Percentiles rank a stretch among this genome's conserved stretches.
These are phyloP conservation scores for Delphinus delphis DNA, from an alignment of 2,113 vertebrate species.

Conservation along the genomic window DNA sequence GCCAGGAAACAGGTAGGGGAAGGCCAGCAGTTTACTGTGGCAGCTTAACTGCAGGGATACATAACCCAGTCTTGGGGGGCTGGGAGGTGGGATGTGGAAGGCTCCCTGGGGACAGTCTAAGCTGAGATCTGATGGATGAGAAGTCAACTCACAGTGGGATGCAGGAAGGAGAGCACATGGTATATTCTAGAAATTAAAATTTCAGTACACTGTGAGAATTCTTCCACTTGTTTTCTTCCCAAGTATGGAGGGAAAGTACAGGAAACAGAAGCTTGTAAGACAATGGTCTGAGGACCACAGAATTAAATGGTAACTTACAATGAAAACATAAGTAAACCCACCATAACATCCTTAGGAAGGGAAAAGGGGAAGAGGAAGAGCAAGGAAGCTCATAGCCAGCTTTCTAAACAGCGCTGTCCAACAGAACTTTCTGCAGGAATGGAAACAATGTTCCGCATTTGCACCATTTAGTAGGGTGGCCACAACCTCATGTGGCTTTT, in stretches of 20 bases:
- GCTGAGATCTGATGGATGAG: background rate
- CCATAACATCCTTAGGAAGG: background rate
- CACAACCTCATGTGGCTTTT: background rate
- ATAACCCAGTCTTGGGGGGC: background rate
- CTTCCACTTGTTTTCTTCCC: background rate
- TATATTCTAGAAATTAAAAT: background rate
- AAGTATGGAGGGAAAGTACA: background rate
- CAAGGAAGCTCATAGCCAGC: too few species aligned
- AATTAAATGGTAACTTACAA: background rate
- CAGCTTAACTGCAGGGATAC: background rate
- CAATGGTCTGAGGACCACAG: background rate
- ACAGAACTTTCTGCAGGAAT: background rate
- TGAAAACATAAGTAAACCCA: background rate
- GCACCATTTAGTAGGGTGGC: background rate
- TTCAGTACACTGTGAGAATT: background rate
- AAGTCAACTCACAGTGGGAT: background rate
- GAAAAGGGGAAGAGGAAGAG: background rate
- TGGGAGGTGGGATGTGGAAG: too few species aligned
- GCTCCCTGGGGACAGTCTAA: background rate
- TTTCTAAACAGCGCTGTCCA: background rate
- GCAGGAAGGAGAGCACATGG: background rate
- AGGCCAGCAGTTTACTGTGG: background rate
- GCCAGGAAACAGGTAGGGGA: background rate
- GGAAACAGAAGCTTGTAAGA: background rate
- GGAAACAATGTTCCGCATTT: background rate